Conservation (phyloP, 2,113 vertebrate species). For the Sorex araneus region DNA sequence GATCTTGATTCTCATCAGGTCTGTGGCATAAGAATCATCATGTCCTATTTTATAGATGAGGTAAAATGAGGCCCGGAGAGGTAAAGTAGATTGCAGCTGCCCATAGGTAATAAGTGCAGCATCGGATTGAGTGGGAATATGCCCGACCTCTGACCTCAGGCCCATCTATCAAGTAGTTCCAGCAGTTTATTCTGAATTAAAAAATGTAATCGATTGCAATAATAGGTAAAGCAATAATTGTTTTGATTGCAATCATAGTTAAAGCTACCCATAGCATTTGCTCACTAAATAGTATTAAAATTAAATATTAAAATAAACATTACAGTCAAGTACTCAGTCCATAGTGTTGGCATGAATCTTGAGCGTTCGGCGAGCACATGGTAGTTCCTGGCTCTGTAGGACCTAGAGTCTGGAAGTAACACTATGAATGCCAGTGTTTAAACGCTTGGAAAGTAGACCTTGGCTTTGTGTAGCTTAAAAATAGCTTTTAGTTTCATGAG, state of each 20-base stretch:
- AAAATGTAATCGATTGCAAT: slow-evolving; percentile 7
- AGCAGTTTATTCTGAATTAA: slow-evolving; percentile 38
- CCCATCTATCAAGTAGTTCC: neutral
- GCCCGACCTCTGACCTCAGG: neutral
- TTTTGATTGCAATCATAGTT: too few species aligned
- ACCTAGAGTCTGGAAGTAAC: neutral
- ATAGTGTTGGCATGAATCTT: slow-evolving; percentile 33
- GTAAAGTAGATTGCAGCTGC: neutral
- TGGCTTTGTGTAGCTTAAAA: slow-evolving; percentile 9
- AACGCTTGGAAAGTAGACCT: neutral
- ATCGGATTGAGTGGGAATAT: neutral
- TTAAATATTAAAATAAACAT: slow-evolving; percentile 41
- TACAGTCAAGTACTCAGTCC: slow-evolving; percentile 25
- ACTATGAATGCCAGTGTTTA: slow-evolving; percentile 16
- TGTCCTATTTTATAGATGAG: neutral
- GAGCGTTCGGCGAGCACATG: neutral
- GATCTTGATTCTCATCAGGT: slow-evolving; percentile 14
- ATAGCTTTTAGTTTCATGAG: neutral
- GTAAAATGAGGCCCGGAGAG: neutral
- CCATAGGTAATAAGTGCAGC: neutral
- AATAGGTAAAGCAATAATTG: too few species aligned
- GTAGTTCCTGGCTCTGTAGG: neutral
- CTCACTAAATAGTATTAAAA: slow-evolving; percentile 9
- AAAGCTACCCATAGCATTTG: neutral
- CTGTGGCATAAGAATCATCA: neutral